Conservation (phyloP, 2,113 vertebrate genomes). For the Lasiurus borealis region DNA sequence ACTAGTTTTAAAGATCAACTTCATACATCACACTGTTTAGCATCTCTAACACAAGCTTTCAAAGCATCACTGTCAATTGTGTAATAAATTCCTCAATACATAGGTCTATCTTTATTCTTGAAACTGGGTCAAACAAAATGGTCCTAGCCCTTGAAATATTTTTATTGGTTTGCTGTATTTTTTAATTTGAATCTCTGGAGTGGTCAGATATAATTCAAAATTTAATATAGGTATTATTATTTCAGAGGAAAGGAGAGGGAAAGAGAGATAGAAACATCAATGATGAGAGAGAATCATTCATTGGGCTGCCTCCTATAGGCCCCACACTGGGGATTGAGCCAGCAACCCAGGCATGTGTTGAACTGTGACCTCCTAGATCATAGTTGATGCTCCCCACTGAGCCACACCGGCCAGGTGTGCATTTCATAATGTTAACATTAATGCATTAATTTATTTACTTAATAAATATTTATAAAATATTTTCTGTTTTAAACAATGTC, state of each 20-base stretch:
- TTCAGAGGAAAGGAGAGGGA: too few species aligned
- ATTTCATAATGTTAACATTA: background rate
- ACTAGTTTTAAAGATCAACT: background rate
- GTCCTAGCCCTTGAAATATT: background rate
- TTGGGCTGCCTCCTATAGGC: too few species aligned
- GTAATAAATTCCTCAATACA: background rate
- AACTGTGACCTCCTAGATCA: too few species aligned
- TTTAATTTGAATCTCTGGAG: slow-evolving; percentile 20
- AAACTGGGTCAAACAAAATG: background rate
- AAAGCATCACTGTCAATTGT: background rate
- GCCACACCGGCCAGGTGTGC: too few species aligned
- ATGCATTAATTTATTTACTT: slow-evolving; percentile 13
- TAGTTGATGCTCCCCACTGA: too few species aligned
- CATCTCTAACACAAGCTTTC: background rate
- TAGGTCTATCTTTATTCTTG: background rate
- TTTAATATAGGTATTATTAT: background rate
- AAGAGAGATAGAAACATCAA: too few species aligned
- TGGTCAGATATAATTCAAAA: background rate
- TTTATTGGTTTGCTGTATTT: background rate
- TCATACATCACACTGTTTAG: background rate
- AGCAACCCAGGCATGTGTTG: too few species aligned
- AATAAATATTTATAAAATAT: background rate
- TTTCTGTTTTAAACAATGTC: background rate
- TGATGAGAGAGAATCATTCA: too few species aligned
- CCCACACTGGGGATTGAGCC: too few species aligned